Conservation (phyloP, 1,140 invertebrate genomes). For the Brachystomella parvula region DNA sequence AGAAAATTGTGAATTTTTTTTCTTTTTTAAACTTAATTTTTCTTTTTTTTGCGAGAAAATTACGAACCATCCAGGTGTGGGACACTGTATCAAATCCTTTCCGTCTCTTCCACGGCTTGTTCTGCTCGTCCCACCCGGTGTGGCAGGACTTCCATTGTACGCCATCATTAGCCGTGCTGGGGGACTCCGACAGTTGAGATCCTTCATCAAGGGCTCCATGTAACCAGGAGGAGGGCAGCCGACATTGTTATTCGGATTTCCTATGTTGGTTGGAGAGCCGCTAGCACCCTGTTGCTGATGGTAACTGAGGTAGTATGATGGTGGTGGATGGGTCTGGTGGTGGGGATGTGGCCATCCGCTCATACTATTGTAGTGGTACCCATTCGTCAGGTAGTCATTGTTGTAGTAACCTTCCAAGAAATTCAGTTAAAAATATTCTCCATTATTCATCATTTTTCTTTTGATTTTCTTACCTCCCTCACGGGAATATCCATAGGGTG, state of each 20-base stretch:
- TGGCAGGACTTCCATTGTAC: conserved; percentile 1
- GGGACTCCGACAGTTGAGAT: conserved; percentile 1
- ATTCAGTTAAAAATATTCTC: conserved; percentile 7
- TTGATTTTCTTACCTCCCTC: conserved; percentile 19
- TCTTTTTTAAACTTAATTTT: background rate
- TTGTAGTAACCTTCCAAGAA: conserved; percentile 31
- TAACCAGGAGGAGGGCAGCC: background rate
- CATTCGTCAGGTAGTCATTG: conserved; percentile 35
- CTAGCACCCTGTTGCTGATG: conserved; percentile 18
- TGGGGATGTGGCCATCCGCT: conserved; percentile 25
- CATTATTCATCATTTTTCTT: background rate
- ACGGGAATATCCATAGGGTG: conserved; percentile 35
- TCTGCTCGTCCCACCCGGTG: background rate
- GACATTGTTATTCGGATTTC: conserved; percentile 12
- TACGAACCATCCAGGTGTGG: conserved; percentile 22
- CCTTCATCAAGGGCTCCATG: conserved; percentile 5
- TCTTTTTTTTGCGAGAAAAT: background rate
- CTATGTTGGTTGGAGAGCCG: conserved; percentile 20
- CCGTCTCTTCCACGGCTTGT: conserved; percentile 50
- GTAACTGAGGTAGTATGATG: conserved; percentile 28
- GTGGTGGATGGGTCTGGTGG: conserved; percentile 19
- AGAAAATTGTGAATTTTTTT: background rate
- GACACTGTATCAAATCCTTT: conserved; percentile 61
- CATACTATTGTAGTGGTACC: conserved; percentile 31
- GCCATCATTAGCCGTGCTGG: conserved; percentile 3